phyloP scores from a whole-genome alignment of 2,113 vertebrate genomes.

The Hemibagrus wyckioides region DNA sequence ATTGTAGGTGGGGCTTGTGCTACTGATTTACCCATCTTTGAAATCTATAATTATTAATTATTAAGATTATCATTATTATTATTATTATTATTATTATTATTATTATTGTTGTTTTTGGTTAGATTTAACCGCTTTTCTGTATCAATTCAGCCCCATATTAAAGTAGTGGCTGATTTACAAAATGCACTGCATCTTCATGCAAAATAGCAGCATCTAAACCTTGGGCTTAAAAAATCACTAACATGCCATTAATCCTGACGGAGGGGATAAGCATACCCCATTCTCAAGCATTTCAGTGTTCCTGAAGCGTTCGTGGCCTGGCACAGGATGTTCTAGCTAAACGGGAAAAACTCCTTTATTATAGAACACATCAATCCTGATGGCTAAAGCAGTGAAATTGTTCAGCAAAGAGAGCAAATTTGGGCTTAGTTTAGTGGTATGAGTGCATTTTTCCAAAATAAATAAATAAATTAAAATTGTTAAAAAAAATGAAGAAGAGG shows the following conservation, averaged over 20 bases:
- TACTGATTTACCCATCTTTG: too few species aligned
- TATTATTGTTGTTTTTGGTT: too few species aligned
- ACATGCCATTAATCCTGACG: background rate
- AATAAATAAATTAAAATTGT: background rate
- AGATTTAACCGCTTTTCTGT: background rate
- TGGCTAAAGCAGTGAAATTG: background rate
- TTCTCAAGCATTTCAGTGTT: background rate
- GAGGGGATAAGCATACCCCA: background rate
- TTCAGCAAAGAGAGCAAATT: background rate
- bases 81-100: too few species aligned
- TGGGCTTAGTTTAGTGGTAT: background rate
- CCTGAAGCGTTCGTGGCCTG: background rate
- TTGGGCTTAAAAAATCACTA: background rate
- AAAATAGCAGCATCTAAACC: background rate
- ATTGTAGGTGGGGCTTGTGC: too few species aligned
- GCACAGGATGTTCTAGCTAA: slow-evolving; percentile 18
- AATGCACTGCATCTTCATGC: background rate
- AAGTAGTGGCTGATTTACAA: background rate
- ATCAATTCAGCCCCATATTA: background rate
- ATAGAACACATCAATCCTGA: slow-evolving; percentile 32
- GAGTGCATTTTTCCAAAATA: background rate
- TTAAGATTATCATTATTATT: too few species aligned
- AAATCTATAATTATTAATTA: too few species aligned
- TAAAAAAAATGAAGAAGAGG: background rate
- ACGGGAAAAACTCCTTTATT: slow-evolving; percentile 10